Evolutionary conservation across 2,888 invertebrate genomes (phyloP), one percentile per base, ranked within the genome.

Genomic region (Cenopis cana): DNA sequence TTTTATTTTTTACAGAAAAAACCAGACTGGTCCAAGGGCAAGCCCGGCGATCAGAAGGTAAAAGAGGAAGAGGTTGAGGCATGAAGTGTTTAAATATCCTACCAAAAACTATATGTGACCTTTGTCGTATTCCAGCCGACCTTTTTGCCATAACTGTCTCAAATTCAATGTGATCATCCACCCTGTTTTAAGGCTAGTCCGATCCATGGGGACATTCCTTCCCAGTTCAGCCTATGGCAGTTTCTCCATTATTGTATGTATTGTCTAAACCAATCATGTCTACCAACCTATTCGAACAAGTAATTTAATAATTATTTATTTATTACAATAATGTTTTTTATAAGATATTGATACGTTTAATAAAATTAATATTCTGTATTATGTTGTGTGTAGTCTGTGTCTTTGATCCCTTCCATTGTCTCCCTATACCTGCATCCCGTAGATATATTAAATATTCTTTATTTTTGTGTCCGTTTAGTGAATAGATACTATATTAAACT

Each of bases 11-110:
- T 95, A 85, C 96, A 97, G 97, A 98, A 97, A 95, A 98, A 98
- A 94, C 97, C 98, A 85, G 98, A 98, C 94, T 98, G 98, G 98
- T 97, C 98, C 90, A 98, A 98, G 95, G 95, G 95, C 94, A 97
- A 97, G 90, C 95, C 96, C 89, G 97, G 97, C 87, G 97, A 97
- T 93, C 97, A 97, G 96, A 96, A 96, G 95, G 97, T 96, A 94
- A 97, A 96, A 93, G 96, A 96, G 93, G 95, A 95, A 92, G 95
- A 95, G 90, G 95, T 95, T 91, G 97, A 97, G 94, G 97, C 97
- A 96, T 97, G 96, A 97, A 91, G 86, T 87, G 87, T 88, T 33
- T 87, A 76, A 84, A 79, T 79, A 82, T 81, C 82, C 83, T 80
- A 81, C 81, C 80, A 85, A 83, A 87, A 84, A 83, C 79, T 81